Conservation (phyloP, 2,888 invertebrate genomes). For the Halictus quadricinctus region DNA sequence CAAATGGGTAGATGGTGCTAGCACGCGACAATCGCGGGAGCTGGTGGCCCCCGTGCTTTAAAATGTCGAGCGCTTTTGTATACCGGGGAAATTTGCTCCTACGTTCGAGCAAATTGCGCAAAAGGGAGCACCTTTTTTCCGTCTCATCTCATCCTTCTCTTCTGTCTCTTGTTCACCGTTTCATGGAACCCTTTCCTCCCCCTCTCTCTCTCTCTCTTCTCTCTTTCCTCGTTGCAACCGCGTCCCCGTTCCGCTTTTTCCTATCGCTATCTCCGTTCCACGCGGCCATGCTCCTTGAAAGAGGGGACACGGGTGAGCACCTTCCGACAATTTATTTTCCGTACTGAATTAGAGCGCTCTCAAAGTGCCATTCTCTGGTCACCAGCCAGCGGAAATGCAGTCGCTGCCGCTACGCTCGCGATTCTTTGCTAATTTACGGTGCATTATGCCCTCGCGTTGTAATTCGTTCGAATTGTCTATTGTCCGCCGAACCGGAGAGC, state of each 20-base stretch:
- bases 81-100: slow-evolving; percentile 57
- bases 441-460: slow-evolving; percentile 44
- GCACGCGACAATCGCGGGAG: slow-evolving; percentile 57
- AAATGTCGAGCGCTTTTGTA: slow-evolving; percentile 62
- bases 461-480: slow-evolving; percentile 47
- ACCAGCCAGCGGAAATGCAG: slow-evolving; percentile 39
- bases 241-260: neutral
- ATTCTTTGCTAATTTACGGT: slow-evolving; percentile 48
- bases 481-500: slow-evolving; percentile 3
- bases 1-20: slow-evolving; percentile 41
- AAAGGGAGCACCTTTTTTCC: slow-evolving; percentile 54
- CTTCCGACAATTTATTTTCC: slow-evolving; percentile 70
- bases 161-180: slow-evolving; percentile 6
- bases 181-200: neutral
- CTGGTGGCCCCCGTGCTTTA: slow-evolving; percentile 47
- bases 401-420: slow-evolving; percentile 34
- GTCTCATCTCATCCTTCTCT: slow-evolving; percentile 26
- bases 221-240: slow-evolving; percentile 10
- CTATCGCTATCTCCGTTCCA: neutral
- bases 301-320: slow-evolving; percentile 46
- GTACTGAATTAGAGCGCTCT: slow-evolving; percentile 65
- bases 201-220: neutral
- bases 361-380: slow-evolving; percentile 53
- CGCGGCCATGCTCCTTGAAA: slow-evolving; percentile 31
- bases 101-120: slow-evolving; percentile 59